Conservation (phyloP, 2,888 invertebrate genomes). For the Nowickia ferox region DNA sequence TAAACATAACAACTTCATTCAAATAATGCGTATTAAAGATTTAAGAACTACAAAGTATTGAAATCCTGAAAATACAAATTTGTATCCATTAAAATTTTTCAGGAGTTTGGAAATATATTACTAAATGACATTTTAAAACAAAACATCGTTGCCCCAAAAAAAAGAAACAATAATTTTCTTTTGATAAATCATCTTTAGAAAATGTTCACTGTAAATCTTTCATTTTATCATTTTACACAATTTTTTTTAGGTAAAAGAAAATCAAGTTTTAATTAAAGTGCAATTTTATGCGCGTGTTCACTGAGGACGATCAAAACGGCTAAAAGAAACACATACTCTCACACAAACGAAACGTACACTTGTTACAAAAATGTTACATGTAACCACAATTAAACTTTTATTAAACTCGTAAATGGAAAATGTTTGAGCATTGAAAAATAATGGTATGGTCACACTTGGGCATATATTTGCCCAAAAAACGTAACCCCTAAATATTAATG, state of each 20-base stretch:
- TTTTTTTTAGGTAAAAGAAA: slow-evolving; percentile 31
- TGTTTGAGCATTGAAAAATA: slow-evolving; percentile 9
- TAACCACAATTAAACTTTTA: slow-evolving; percentile 69
- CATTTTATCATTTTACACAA: slow-evolving; percentile 26
- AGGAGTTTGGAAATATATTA: neutral
- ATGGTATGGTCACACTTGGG: too few relatives aligned
- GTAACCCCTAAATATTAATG: too few relatives aligned
- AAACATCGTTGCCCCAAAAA: slow-evolving; percentile 2
- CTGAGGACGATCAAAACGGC: slow-evolving; percentile 77
- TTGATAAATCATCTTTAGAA: neutral
- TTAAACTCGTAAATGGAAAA: slow-evolving; percentile 57
- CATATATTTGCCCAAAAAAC: too few relatives aligned
- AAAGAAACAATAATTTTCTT: neutral
- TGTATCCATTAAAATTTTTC: neutral
- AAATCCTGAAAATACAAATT: neutral
- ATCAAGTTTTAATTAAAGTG: slow-evolving; percentile 75
- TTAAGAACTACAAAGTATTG: neutral
- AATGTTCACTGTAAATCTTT: slow-evolving; percentile 30
- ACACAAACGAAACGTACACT: slow-evolving; percentile 20
- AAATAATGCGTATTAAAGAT: neutral
- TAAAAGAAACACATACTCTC: neutral
- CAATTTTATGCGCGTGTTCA: slow-evolving; percentile 80
- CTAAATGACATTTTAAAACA: neutral
- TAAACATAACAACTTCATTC: too few relatives aligned
- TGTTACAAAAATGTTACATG: slow-evolving; percentile 59